Base-by-base conservation (phyloP, 2,113 vertebrate genomes). In the Lophotis ruficrista region DNA sequence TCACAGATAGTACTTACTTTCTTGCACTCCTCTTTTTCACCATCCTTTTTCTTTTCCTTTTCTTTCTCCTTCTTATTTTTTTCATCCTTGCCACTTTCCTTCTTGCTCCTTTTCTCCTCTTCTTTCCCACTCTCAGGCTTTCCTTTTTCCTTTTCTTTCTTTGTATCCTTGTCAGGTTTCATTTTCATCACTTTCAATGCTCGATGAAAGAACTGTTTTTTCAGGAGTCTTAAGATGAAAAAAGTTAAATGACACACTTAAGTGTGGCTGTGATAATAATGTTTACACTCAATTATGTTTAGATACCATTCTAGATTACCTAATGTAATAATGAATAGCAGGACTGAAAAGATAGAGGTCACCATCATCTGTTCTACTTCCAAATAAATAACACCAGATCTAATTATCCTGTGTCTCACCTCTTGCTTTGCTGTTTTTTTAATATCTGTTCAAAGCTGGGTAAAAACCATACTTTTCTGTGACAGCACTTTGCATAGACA, bases 101-200 rank as follows among this genome's bases (percentile, higher is more conserved):
- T 99, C 92, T 99, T 99, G 87, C 96, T 98, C 87, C 98, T 99
- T 87, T 98, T 99, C 60, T 99, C 98, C 23, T 99, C 99, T 81
- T 99, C 99, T 88, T 99, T 99, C 89, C 98, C 98, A 53, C 96
- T 98, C 86, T 98, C 98, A 14, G 83, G 73, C 90, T 98, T 98
- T 94, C 97, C 98, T 94, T 98, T 98, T 95, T 98, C 97, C 62
- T 99, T 99, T 95, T 99, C 99, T 91, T 99, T 99, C 96, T 99
- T 99, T 33, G 95, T 83, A 17, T 99, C 99, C 94, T 99, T 99
- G 84, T 99, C 99, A 10, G 98, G 98, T 78, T 99, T 99, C 98
- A 99, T 99, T 98, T 99, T 99, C 99, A 99, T 99, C 93, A 99
- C 99, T 97, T 99, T 99, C 78, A 99, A 97, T 12, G 99, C 99